Evolutionary conservation across 2,797 vertebrate genomes (phyloP).

Genomic region (Paratrypauchen microcephalus): DNA sequence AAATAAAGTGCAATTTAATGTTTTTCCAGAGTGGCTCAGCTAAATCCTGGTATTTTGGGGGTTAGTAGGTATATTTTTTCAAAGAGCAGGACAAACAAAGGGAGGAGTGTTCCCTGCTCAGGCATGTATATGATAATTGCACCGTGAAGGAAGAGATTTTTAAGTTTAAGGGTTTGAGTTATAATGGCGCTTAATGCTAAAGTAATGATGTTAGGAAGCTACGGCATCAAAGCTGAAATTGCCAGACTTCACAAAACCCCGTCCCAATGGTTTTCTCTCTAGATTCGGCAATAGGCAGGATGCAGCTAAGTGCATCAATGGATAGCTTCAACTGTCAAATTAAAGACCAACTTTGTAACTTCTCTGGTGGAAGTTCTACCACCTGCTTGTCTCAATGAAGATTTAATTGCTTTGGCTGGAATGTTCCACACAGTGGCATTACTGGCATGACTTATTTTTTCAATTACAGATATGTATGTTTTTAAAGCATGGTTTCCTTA

Average conservation of each 20-base stretch:
- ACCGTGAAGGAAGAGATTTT: slow-evolving; percentile 27
- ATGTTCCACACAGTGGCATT: too few species aligned
- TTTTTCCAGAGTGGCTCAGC: background rate
- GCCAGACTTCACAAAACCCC: slow-evolving; percentile 27
- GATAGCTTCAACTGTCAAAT: background rate
- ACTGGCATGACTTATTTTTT: too few species aligned
- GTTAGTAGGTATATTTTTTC: slow-evolving; percentile 9
- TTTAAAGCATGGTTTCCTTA: background rate
- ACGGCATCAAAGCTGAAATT: slow-evolving; percentile 39
- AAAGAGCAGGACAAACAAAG: slow-evolving; percentile 46
- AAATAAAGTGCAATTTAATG: background rate
- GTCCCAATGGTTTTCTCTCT: background rate
- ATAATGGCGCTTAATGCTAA: slow-evolving; percentile 47
- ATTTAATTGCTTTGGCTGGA: too few species aligned
- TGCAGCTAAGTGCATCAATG: background rate
- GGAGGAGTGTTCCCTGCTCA: slow-evolving; percentile 54
- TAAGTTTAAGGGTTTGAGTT: slow-evolving; percentile 30
- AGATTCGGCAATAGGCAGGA: background rate
- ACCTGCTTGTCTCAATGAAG: too few species aligned
- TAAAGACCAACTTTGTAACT: background rate
- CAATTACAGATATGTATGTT: too few species aligned
- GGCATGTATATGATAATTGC: slow-evolving; percentile 60
- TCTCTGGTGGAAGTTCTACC: too few species aligned
- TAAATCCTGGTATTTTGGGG: slow-evolving; percentile 5
- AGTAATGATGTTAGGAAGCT: slow-evolving; percentile 45